Evolutionary conservation across 2,113 vertebrate species (phyloP).

Genomic region (Anser cygnoides): DNA sequence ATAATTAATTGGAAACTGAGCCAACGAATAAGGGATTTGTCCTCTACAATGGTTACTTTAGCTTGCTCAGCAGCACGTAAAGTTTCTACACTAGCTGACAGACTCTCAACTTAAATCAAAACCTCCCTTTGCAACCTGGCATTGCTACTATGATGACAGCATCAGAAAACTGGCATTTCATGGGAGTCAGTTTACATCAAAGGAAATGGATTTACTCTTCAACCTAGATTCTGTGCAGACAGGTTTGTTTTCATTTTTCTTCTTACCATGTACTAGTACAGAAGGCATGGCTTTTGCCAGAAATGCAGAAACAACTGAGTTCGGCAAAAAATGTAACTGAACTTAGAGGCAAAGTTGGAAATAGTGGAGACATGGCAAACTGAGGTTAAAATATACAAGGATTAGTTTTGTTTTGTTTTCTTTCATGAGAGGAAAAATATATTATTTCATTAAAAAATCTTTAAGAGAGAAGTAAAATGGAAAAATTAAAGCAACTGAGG

Average conservation of each 20-base stretch:
- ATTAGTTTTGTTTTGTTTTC: neutral
- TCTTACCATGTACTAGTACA: neutral
- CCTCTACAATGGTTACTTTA: neutral
- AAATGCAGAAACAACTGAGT: neutral
- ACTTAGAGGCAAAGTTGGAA: neutral
- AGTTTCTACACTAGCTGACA: neutral
- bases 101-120: neutral
- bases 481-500: neutral
- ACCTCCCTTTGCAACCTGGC: slow-evolving; percentile 8
- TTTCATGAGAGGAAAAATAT: neutral
- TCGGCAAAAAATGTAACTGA: neutral
- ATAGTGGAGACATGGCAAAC: neutral
- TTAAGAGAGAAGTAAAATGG: neutral
- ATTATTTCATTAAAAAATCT: neutral
- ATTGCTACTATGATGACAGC: neutral
- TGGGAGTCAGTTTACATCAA: neutral
- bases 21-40: neutral
- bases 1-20: neutral
- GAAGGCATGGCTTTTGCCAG: neutral
- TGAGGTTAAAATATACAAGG: neutral
- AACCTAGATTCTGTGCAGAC: neutral
- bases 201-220: neutral
- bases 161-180: neutral
- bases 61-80: neutral
- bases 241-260: neutral